Conservation (phyloP, 2,797 vertebrate species). For the Glossophaga mutica region DNA sequence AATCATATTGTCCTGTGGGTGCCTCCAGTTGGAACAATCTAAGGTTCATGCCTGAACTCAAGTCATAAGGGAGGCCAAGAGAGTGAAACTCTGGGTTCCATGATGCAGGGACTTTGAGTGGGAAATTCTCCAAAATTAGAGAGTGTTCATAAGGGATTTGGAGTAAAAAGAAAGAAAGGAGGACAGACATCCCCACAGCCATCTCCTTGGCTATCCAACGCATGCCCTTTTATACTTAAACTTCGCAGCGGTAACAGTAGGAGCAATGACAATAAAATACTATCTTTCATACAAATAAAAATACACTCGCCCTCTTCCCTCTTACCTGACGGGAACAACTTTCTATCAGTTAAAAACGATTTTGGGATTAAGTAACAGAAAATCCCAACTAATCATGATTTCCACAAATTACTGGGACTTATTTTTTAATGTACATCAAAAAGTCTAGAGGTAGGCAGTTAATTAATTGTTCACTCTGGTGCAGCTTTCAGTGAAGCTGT, state of each 20-base stretch:
- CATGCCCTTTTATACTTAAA: background rate
- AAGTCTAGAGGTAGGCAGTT: background rate
- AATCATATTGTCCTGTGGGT: background rate
- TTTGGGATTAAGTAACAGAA: conserved; percentile 4
- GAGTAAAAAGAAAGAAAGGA: background rate
- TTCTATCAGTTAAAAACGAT: background rate
- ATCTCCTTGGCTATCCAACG: background rate
- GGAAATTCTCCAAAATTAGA: background rate
- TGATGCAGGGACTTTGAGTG: background rate
- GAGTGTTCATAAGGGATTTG: background rate
- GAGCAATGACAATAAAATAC: background rate
- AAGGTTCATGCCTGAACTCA: background rate
- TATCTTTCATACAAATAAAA: background rate
- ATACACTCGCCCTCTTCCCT: background rate
- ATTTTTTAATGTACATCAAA: background rate
- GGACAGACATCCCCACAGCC: background rate
- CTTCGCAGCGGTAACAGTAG: background rate
- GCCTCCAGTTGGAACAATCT: background rate
- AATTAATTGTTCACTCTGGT: background rate
- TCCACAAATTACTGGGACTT: background rate
- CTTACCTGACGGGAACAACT: background rate
- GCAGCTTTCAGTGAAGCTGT: background rate
- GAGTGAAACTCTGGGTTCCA: background rate
- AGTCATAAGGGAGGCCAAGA: background rate
- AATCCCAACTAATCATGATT: conserved; percentile 1